Conservation (phyloP, 1,140 invertebrate species). For the Berghia stephanieae region DNA sequence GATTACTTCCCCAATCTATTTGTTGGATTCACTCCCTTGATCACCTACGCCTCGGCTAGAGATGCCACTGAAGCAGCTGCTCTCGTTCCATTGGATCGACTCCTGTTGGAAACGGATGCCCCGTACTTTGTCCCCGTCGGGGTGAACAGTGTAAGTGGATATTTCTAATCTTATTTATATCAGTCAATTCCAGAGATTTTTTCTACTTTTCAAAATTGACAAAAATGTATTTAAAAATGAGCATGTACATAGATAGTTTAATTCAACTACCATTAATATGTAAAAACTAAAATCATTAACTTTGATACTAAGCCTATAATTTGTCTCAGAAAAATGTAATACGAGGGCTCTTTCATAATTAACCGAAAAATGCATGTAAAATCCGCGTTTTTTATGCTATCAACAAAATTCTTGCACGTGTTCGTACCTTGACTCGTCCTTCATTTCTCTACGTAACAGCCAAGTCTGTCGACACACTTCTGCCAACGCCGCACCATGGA, state of each 20-base stretch:
- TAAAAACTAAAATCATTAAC: background rate
- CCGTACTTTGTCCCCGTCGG: constrained; percentile 68
- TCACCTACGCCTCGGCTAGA: constrained; percentile 62
- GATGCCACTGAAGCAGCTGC: constrained; percentile 60
- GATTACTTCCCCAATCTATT: constrained; percentile 65
- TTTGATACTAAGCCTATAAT: background rate
- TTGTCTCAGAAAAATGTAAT: too few relatives aligned
- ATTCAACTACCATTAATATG: background rate
- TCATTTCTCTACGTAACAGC: too few relatives aligned
- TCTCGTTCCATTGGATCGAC: constrained; percentile 63
- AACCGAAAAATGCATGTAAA: too few relatives aligned
- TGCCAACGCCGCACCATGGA: too few relatives aligned
- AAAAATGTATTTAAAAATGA: background rate
- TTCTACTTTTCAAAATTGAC: too few relatives aligned
- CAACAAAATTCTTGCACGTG: too few relatives aligned
- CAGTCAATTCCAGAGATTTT: background rate
- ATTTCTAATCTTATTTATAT: too few relatives aligned
- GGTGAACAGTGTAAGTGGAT: too few relatives aligned
- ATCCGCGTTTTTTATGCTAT: too few relatives aligned
- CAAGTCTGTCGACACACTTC: too few relatives aligned
- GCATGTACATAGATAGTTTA: background rate
- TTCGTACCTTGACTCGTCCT: too few relatives aligned
- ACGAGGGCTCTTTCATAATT: too few relatives aligned
- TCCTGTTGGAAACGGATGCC: constrained; percentile 70
- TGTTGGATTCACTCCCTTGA: constrained; percentile 67